These are phyloP conservation scores for Gallinago jamesoni DNA, from an alignment of 2,113 vertebrate species.

Conservation along the genomic window DNA sequence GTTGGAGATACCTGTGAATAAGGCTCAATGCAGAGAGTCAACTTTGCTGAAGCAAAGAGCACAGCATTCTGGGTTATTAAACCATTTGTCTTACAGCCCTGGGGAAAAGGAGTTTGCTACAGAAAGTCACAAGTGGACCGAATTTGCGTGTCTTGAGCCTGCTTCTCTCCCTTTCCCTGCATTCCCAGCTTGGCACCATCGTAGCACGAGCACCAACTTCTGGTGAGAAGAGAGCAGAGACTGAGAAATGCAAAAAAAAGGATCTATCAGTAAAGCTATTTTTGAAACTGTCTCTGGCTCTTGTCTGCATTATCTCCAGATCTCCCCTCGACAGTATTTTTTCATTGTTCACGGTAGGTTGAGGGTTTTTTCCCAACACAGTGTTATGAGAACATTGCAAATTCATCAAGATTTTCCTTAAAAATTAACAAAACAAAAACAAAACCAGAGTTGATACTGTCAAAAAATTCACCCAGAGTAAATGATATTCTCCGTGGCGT, in stretches of 20 bases:
- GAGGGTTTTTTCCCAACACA: background rate
- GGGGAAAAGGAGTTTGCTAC: background rate
- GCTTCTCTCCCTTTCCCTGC: background rate
- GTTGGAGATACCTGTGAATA: conserved; percentile 7
- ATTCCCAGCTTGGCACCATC: background rate
- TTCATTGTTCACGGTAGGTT: background rate
- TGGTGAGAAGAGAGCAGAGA: background rate
- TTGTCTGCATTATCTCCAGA: conserved; percentile 1
- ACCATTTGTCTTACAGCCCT: conserved; percentile 25
- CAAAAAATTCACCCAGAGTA: conserved; percentile 64
- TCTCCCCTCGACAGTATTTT: background rate
- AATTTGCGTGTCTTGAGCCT: background rate
- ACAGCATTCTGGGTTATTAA: conserved; percentile 46
- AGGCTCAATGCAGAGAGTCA: conserved; percentile 15
- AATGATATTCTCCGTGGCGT: conserved; percentile 57
- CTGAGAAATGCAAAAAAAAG: background rate
- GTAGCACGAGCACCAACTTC: background rate
- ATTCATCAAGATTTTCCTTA: conserved; percentile 42
- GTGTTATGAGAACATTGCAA: conserved; percentile 13
- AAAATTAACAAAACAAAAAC: conserved; percentile 69
- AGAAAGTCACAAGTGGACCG: background rate
- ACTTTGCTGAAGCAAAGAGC: conserved; percentile 35
- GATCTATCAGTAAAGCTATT: background rate
- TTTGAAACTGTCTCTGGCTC: conserved; percentile 4
- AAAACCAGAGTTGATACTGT: conserved; percentile 53